These are phyloP conservation scores for Drosophila macrospina DNA, from an alignment of 2,888 invertebrate species.

Conservation along the genomic window DNA sequence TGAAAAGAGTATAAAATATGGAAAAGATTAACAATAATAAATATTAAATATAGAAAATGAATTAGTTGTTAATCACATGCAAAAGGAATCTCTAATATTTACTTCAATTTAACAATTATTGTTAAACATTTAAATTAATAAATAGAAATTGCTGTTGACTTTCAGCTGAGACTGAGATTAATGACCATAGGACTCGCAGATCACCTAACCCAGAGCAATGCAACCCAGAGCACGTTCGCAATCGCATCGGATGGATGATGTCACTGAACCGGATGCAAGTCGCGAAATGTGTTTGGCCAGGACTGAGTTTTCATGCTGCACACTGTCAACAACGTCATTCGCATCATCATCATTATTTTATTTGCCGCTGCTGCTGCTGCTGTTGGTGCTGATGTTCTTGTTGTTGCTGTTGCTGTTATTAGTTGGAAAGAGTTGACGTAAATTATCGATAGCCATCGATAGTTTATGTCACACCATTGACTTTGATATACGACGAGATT, in stretches of 20 bases:
- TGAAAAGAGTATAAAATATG: no score
- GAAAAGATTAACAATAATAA: no score
- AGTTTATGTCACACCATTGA: conserved; percentile 82
- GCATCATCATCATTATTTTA: conserved; percentile 49
- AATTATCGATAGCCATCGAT: conserved; percentile 84
- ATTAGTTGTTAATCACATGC: no score
- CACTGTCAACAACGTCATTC: conserved; percentile 51
- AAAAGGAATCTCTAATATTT: no score
- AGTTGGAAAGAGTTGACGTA: conserved; percentile 79
- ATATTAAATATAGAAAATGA: no score
- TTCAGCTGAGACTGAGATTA: conserved; percentile 13
- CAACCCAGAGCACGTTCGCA: conserved; percentile 32
- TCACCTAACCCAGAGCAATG: conserved; percentile 6
- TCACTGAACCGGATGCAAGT: conserved; percentile 48
- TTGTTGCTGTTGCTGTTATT: conserved; percentile 35
- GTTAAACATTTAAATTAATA: neutral
- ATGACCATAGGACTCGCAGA: conserved; percentile 22
- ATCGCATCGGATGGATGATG: conserved; percentile 26
- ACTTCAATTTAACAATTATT: neutral
- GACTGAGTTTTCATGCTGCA: conserved; percentile 31
- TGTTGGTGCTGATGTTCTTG: conserved; percentile 20
- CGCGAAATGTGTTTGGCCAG: conserved; percentile 34
- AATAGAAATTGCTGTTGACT: neutral
- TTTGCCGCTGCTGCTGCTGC: conserved; percentile 14
- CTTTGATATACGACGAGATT: conserved; percentile 84